Base-by-base conservation (phyloP, 2,888 invertebrate genomes). In the Timandra comae region DNA sequence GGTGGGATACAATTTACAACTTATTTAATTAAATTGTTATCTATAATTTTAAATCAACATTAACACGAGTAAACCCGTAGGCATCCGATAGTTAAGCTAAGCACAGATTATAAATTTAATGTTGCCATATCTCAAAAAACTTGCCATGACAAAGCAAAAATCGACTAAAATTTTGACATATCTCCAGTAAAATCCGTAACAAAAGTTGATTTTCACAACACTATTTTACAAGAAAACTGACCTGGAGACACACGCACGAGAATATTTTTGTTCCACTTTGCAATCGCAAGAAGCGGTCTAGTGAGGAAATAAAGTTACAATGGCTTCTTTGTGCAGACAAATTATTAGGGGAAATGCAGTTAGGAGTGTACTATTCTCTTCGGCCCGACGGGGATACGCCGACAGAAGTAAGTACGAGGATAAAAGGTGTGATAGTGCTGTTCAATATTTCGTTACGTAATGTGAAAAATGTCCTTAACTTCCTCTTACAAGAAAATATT, bases 281-380 rank as follows among this genome's bases (percentile, higher is more conserved):
- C 79, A 62, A 69, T 79, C 76, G 77, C 72, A 54, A 75, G 78
- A 82, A 76, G 70, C 78, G 79, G 69, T 78, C 74, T 73, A 74
- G 77, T 79, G 73, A 55, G 45, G 72, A 43, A 58, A 59, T 52
- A 55, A 60, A 56, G 58, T 87, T 88, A 40, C 89, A 57, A 93
- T 93, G 93, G 92, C 93, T 81, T 91, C 92, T 56, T 78, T 93
- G 71, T 92, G 91, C 85, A 89, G 91, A 81, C 90, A 91, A 87
- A 87, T 91, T 75, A 78, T 89, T 62, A 80, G 89, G 43, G 89
- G 87, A 82, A 82, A 88, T 67, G 88, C 89, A 56, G 87, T 89
- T 66, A 89, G 88, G 75, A 89, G 90, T 86, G 87, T 89, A 51
- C 67, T 89, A 52, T 84, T 88, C 63, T 85, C 88, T 53, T 86